Base-by-base conservation (phyloP, 2,797 vertebrate genomes). In the Cottoperca gobio region DNA sequence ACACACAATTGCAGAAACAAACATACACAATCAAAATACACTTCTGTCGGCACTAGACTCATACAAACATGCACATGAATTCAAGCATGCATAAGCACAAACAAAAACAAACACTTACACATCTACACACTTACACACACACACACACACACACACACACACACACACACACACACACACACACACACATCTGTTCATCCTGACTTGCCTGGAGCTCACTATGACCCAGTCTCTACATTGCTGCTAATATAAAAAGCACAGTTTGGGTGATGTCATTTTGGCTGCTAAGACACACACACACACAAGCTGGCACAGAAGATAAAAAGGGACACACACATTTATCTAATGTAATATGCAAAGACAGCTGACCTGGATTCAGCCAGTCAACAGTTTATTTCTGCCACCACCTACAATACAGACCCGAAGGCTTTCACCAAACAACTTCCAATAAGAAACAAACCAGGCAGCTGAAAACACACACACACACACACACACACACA, bases 321-420 rank as follows among this genome's bases (percentile, higher is more conserved):
- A 82, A 66, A 79, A 33, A n/a, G n/a, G 65, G 65, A 70, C 62
- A 67, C 76, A 43, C 67, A 73, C 74, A 81, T 67, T 78, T 76
- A 84, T 76, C 43, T 31, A 71, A 82, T 52, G 45, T 84, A 84
- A 93, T 83, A 68, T 48, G 45, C 55, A 64, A 66, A 78, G 91
- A 90, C 88, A 89, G 87, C 81, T 92, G 89, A 91, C 88, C 88
- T 90, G 86, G 59, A 89, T 90, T 89, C 79, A 83, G 78, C 48
- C 64, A 67, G 76, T 80, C 58, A 35, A 85, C 75, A 52, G 55
- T 78, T 76, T 71, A 84, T 87, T 86, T 73, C 79, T 69, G 73
- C 66, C 59, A 35, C 70, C 81, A 83, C 78, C 84, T 82, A 78
- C 72, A 66, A 75, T 48, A 37, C 75, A 69, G 75, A 55, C 69